Conservation (phyloP, 1,140 invertebrate species). For the Andrena cerasifolii region DNA sequence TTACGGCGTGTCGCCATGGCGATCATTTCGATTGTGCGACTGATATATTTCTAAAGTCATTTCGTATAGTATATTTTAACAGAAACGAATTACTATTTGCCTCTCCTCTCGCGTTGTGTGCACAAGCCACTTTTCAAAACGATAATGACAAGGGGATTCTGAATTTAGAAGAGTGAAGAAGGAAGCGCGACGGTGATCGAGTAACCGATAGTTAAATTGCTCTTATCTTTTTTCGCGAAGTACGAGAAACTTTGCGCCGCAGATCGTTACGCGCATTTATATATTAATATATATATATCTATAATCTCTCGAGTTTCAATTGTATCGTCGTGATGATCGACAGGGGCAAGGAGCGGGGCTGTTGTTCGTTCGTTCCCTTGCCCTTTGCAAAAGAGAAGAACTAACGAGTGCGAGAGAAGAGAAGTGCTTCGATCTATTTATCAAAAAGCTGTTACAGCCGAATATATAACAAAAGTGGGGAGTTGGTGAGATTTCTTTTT, state of each 20-base stretch:
- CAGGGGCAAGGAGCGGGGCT: background rate
- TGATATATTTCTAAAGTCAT: conserved; percentile 10
- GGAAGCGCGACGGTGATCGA: background rate
- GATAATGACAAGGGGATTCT: background rate
- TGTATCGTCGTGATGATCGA: conserved; percentile 54
- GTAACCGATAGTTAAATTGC: conserved; percentile 15
- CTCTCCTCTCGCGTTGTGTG: conserved; percentile 6
- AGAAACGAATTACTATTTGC: conserved; percentile 1
- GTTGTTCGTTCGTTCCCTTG: conserved; percentile 1
- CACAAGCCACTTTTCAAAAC: background rate
- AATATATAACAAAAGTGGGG: background rate
- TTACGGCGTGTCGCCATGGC: conserved; percentile 14
- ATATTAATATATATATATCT: conserved; percentile 6
- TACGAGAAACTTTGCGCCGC: conserved; percentile 9
- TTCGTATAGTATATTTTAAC: background rate
- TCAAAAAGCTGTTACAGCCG: conserved; percentile 29
- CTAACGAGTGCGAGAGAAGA: background rate
- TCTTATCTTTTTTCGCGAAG: conserved; percentile 6
- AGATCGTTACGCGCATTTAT: conserved; percentile 51
- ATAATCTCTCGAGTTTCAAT: conserved; percentile 41
- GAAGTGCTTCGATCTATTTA: conserved; percentile 44
- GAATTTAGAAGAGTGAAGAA: background rate
- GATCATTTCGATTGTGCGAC: conserved; percentile 32
- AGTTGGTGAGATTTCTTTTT: conserved; percentile 14
- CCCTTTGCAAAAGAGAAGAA: background rate